Evolutionary conservation across 2,113 vertebrate genomes (phyloP), one percentile per base, ranked within the genome.

Genomic region (Rafetus swinhoei): DNA sequence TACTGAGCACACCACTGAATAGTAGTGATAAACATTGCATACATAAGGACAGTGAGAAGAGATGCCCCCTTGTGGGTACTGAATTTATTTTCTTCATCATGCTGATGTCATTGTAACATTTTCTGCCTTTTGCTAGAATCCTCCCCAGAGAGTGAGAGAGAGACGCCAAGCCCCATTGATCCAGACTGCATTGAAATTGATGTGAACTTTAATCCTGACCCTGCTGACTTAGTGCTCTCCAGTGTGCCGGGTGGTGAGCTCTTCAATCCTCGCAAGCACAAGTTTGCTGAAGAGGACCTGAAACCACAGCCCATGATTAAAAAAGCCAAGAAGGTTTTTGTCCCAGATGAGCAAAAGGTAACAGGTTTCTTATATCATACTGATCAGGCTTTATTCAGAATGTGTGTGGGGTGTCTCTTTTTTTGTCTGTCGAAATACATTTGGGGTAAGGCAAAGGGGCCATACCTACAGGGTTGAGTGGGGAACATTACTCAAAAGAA

Each of bases 281-380:
- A 98, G 96, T 99, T 99, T 97, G 98, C 99, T 0, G 99, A 99
- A 32, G 99, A 99, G 89, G 99, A 99, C 95, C 98, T 99, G 95
- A 99, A 99, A 93, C 99, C 99, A 1, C 99, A 99, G 97, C 99
- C 99, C 7, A 99, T 99, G 99, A 99, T 99, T 97, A 99, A 99
- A 98, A 99, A 99, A 95, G 99, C 99, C 96, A 99, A 99, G 98
- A 99, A 99, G 92, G 98, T 99, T 96, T 99, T 99, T 96, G 99
- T 99, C 72, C 99, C 99, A 0, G 98, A 99, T 14, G 99, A 99
- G 7, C 98, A 99, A 97, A 99, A 99, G 99, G 99, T 99, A 97
- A 96, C 89, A 91, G 79, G 85, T 94, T 92, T 85, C 81, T 85
- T 95, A 62, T 91, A 90, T 81, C 39, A 87, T n/a, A 82, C 53